These are phyloP conservation scores for Bilobella aurantiaca DNA, from an alignment of 1,140 invertebrate species.

Conservation along the genomic window DNA sequence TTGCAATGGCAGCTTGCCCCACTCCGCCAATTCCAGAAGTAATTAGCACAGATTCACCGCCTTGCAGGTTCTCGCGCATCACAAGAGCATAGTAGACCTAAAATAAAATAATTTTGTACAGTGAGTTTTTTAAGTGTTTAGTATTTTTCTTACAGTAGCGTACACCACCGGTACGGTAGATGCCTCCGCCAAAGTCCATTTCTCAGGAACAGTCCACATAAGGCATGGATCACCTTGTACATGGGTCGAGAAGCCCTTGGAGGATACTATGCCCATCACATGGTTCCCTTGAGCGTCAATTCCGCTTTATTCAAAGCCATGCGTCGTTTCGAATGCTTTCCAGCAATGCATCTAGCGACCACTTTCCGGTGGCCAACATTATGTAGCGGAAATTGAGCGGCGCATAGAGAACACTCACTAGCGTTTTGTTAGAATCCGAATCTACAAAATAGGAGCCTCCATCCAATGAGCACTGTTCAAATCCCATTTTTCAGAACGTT, in stretches of 20 bases:
- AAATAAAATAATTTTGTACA: not conserved
- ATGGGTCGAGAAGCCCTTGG: conserved; percentile 67
- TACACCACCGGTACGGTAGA: conserved; percentile 92
- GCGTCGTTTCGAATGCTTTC: conserved; percentile 69
- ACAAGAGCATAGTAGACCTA: conserved; percentile 78
- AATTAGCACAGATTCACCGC: conserved; percentile 76
- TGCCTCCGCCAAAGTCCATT: conserved; percentile 83
- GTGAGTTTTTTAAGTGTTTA: not conserved
- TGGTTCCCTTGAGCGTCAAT: conserved; percentile 58
- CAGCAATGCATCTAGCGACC: conserved; percentile 86
- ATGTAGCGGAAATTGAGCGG: conserved; percentile 94
- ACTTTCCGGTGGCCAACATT: conserved; percentile 90
- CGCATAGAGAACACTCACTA: conserved; percentile 61
- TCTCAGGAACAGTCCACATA: conserved; percentile 77
- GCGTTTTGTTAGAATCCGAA: not conserved
- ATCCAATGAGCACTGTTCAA: conserved; percentile 89
- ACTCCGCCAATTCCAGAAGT: conserved; percentile 94
- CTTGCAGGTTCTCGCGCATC: conserved; percentile 67
- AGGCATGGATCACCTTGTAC: conserved; percentile 72
- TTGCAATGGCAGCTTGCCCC: conserved; percentile 86
- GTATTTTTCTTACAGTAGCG: conserved; percentile 50
- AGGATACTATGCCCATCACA: conserved; percentile 86
- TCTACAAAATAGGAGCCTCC: conserved; percentile 53
- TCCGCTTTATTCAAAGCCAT: conserved; percentile 89
- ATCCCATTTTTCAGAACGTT: conserved; percentile 83